Evolutionary conservation across 2,797 vertebrate genomes (phyloP).

Genomic region (Epinephelus awoara): DNA sequence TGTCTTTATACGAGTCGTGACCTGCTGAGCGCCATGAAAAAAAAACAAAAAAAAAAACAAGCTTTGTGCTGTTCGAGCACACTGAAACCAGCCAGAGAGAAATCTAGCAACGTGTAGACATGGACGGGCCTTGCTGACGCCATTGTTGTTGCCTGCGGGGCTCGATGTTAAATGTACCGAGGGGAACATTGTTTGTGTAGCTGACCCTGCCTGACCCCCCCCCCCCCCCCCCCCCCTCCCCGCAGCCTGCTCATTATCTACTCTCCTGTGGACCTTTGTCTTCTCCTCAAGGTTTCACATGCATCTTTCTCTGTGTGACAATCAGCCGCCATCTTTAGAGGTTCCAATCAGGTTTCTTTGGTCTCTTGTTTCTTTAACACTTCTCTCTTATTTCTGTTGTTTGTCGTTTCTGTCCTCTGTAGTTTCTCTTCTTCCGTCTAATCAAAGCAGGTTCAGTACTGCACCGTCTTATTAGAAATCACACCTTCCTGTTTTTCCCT

Average conservation of each 20-base stretch:
- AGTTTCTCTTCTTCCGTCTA: not conserved
- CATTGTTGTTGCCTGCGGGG: slow-evolving; percentile 77
- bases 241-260: slow-evolving; percentile 29
- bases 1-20: slow-evolving; percentile 57
- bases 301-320: not conserved
- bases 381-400: too few species aligned
- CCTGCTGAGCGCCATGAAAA: slow-evolving; percentile 79
- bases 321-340: not conserved
- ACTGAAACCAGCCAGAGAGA: slow-evolving; percentile 78
- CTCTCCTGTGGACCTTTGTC: not conserved
- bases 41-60: slow-evolving; percentile 56
- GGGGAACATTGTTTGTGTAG: slow-evolving; percentile 73
- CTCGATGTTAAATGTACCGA: slow-evolving; percentile 75
- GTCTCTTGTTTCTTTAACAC: not conserved
- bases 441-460: not conserved
- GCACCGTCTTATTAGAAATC: not conserved
- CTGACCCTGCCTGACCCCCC: slow-evolving; percentile 26
- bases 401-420: too few species aligned
- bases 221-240: not conserved
- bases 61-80: slow-evolving; percentile 79
- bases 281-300: slow-evolving; percentile 13
- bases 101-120: slow-evolving; percentile 84
- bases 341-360: too few species aligned
- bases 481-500: too few species aligned
- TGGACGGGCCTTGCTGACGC: slow-evolving; percentile 64